Evolutionary conservation across 1,140 invertebrate species (phyloP), one percentile per base, ranked within the genome.

Genomic region (Zaprionus kolodkinae): DNA sequence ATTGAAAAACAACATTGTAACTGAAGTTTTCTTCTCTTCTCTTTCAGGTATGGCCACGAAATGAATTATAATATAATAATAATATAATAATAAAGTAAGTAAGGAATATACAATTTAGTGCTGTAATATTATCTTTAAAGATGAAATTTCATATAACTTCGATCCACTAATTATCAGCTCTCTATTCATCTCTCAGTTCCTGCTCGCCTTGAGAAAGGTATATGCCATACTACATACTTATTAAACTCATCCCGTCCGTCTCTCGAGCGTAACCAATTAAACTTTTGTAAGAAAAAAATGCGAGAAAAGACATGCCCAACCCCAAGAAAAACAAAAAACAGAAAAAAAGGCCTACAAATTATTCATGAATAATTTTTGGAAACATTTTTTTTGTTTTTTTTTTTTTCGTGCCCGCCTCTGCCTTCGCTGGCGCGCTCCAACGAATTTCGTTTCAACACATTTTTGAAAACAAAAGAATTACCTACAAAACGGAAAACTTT

Each of bases 191-290:
- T 50, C 10, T 12, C 1, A 12, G 1, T 50, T 25, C 45, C 11
- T 50, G 21, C 21, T 10, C 38, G 10, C 33, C 17, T 50, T 30
- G 50, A 30, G 40, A 30, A 35, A 35, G 13, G n/a, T 6, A 12
- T 17, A 7, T 2, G 7, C 27, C 27, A 30, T 30, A 43, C 38
- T 76, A 72, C 60, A 38, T 57, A 48, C 60, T 43, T 57, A 48
- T 35, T 67, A 57, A 70, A 73, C 66, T 74, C 60, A 65, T 40
- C 45, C 63, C 64, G 71, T 40, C 80, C 80, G 52, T 63, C 77
- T 87, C 84, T 88, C 80, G 83, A 75, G 84, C 84, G 84, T 81
- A 88, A 89, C 84, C 85, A 88, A 88, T 88, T 88, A 88, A 88
- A 80, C 76, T 78, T 87, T 80, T 36, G 66, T 76, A 69, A 72